Base-by-base conservation (phyloP, 2,888 invertebrate species). In the Acrobeloides nanus region DNA sequence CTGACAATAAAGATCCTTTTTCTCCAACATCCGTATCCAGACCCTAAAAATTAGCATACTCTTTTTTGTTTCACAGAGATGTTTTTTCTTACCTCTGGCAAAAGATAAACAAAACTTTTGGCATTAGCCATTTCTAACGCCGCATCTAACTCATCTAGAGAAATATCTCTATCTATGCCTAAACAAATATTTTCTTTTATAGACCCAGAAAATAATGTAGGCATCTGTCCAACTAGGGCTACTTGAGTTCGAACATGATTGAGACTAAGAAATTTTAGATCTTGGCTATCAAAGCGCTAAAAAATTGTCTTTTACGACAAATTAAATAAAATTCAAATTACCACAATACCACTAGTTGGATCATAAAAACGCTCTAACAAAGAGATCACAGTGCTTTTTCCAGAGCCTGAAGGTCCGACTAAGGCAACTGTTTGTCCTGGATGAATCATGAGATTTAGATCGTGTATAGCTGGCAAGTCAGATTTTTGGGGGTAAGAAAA, bases 361-460 rank as follows among this genome's bases (percentile, higher is more conserved):
- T 86, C 86, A 72, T 89, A 89, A 74, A 87, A 87, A 46, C 88
- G 77, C 75, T 87, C 83, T 1, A 89, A 74, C 25, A 89, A 77
- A 66, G 86, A 84, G 48, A 89, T 83, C 38, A 85, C 83, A 0
- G 88, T 89, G 35, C 86, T 86, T 76, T 89, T 89, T 4, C 89
- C 89, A 70, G 87, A 87, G 0, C 89, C 89, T 53, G 86, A 87
- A 2, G 82, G 82, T 76, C 47, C 89, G 4, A 79, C 77, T 32
- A 73, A 46, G n/a, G 72, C 74, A 17, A 73, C 59, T 2, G 64
- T 69, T 53, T 64, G 73, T 6, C 76, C 75, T 20, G 66, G 65
- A 7, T 62, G 54, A 4, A 75, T 70, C 4, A 48, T 48, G 8
- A 76, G 51, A 24, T 59, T 62, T 8, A 77, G 49, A 5, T 73